These are phyloP conservation scores for Elmis aenea DNA, from an alignment of 2,888 invertebrate genomes.

Conservation along the genomic window DNA sequence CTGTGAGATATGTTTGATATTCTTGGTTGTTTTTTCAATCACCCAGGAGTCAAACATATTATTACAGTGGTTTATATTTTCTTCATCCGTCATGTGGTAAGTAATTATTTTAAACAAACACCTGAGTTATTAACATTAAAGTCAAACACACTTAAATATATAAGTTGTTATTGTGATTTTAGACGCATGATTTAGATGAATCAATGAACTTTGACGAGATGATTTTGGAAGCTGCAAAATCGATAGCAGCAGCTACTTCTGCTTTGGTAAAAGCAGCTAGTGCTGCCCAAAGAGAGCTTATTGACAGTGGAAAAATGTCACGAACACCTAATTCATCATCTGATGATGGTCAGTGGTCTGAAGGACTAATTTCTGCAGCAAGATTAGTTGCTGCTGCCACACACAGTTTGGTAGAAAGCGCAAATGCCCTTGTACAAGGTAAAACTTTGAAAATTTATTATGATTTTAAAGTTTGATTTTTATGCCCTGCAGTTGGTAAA, in stretches of 20 bases:
- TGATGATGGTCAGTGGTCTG: constrained; percentile 97
- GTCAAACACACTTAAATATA: too few species aligned
- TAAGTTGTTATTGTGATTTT: constrained; percentile 4
- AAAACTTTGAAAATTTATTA: too few species aligned
- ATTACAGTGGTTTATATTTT: constrained; percentile 61
- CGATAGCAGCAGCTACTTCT: constrained; percentile 95
- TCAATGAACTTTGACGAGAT: constrained; percentile 97
- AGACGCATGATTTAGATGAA: constrained; percentile 79
- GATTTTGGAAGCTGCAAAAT: constrained; percentile 97
- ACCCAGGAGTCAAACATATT: constrained; percentile 99
- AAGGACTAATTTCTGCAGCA: constrained; percentile 93
- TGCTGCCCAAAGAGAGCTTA: constrained; percentile 93
- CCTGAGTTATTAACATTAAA: too few species aligned
- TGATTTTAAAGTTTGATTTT: too few species aligned
- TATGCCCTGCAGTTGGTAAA: too few species aligned
- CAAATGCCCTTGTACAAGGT: constrained; percentile 92
- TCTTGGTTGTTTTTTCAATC: constrained; percentile 95
- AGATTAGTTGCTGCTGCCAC: constrained; percentile 95
- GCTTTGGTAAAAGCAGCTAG: constrained; percentile 95
- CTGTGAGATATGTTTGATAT: constrained; percentile 99
- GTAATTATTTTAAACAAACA: too few species aligned
- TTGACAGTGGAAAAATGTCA: constrained; percentile 84
- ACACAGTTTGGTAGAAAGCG: constrained; percentile 95
- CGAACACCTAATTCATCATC: constrained; percentile 77
- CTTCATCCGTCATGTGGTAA: too few species aligned